These are phyloP conservation scores for Sebastes hubbsi DNA, from an alignment of 2,797 vertebrate genomes.

Conservation along the genomic window DNA sequence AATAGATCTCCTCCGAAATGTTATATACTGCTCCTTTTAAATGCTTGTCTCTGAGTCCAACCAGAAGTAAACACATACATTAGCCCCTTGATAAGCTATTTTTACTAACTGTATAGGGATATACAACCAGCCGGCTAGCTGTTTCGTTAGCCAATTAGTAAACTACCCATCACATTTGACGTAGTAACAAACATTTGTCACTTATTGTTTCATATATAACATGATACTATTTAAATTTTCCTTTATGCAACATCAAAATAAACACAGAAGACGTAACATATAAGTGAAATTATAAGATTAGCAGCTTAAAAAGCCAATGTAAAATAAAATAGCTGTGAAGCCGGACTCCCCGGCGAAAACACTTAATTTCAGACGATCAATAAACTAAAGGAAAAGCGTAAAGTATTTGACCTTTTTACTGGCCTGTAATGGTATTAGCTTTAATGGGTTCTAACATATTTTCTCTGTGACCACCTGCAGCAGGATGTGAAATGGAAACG, in stretches of 20 bases:
- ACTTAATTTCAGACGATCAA: not conserved
- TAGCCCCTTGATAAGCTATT: fast-evolving
- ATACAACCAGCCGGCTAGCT: not conserved
- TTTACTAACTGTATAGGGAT: not conserved
- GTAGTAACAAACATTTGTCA: not conserved
- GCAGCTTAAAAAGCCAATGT: not conserved
- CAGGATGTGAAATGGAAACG: constrained; percentile 23
- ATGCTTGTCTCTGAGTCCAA: too few relatives aligned
- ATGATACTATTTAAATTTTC: not conserved
- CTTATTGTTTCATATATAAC: not conserved
- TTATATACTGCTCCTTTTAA: too few relatives aligned
- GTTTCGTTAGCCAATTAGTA: not conserved
- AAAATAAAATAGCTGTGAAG: not conserved
- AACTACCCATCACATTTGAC: not conserved
- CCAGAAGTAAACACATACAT: too few relatives aligned
- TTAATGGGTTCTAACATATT: constrained; percentile 17
- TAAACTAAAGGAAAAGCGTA: not conserved
- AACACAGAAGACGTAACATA: not conserved
- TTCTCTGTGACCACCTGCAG: constrained; percentile 11
- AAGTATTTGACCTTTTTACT: constrained; percentile 14
- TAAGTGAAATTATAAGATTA: not conserved
- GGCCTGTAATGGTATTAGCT: constrained; percentile 3
- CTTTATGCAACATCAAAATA: not conserved
- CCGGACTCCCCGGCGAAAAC: not conserved
- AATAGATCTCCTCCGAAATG: too few relatives aligned